Evolutionary conservation across 2,888 invertebrate species (phyloP).

Genomic region (Folsomia candida): DNA sequence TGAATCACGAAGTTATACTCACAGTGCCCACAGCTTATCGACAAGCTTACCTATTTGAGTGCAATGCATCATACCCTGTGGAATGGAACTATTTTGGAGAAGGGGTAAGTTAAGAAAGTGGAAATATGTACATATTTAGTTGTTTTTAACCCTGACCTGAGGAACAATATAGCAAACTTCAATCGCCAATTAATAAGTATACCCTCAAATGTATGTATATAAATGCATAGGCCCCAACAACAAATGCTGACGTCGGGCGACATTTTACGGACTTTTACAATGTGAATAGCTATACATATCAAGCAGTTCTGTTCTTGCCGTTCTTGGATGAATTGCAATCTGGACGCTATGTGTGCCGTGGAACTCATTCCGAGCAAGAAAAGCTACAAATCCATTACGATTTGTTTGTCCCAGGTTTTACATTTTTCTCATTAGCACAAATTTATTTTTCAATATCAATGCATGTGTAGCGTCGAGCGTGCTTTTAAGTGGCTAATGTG

Average conservation of each 20-base stretch:
- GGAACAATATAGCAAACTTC: no score
- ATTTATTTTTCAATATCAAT: no score
- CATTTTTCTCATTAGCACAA: no score
- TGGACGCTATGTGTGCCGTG: conserved; percentile 44
- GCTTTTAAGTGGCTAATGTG: no score
- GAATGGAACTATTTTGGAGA: conserved; percentile 46
- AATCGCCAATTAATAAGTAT: no score
- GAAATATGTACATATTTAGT: neutral
- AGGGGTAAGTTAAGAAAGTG: conserved; percentile 27
- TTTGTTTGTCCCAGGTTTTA: conserved; percentile 46
- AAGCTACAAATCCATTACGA: conserved; percentile 36
- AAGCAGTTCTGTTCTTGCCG: conserved; percentile 36
- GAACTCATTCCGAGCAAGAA: conserved; percentile 38
- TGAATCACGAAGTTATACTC: conserved; percentile 38
- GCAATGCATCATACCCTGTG: conserved; percentile 43
- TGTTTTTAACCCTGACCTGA: no score
- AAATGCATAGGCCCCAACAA: conserved; percentile 35
- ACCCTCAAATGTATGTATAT: no score
- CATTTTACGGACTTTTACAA: conserved; percentile 43
- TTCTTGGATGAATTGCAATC: conserved; percentile 39
- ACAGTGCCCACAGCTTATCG: conserved; percentile 35
- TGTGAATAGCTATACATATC: conserved; percentile 39
- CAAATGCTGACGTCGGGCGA: conserved; percentile 44
- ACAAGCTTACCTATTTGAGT: conserved; percentile 44
- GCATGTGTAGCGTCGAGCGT: no score